Conservation (phyloP, 2,888 invertebrate genomes). For the Tortrix viridana region DNA sequence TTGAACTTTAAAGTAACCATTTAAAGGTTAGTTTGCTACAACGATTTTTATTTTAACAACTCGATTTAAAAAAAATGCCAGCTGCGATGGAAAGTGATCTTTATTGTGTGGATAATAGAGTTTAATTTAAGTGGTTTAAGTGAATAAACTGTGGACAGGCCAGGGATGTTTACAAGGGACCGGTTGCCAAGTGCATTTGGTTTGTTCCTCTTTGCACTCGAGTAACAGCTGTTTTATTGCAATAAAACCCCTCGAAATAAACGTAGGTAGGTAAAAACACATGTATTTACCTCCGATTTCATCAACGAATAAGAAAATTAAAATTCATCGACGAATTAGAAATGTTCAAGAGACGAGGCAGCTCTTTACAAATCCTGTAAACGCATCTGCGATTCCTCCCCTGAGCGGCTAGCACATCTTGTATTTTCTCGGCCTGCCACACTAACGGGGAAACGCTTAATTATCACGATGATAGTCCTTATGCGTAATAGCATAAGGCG, state of each 20-base stretch:
- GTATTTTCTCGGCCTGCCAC: too few relatives aligned
- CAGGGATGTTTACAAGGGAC: conserved; percentile 48
- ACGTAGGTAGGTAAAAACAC: too few relatives aligned
- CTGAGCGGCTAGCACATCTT: too few relatives aligned
- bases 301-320: too few relatives aligned
- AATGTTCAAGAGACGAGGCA: too few relatives aligned
- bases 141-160: conserved; percentile 47
- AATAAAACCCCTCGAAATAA: neutral
- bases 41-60: conserved; percentile 21
- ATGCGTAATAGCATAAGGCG: too few relatives aligned
- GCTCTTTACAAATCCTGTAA: too few relatives aligned
- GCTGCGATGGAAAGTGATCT: conserved; percentile 4
- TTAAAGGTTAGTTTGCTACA: neutral
- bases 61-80: neutral
- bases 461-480: too few relatives aligned
- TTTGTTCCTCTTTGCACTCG: conserved; percentile 12
- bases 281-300: too few relatives aligned
- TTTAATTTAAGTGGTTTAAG: conserved; percentile 19
- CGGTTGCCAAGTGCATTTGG: conserved; percentile 61
- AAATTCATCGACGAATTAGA: too few relatives aligned
- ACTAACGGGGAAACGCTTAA: too few relatives aligned
- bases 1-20: neutral
- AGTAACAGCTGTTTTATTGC: neutral
- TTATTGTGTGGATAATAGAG: conserved; percentile 4
- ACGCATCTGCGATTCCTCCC: too few relatives aligned